Base-by-base conservation (phyloP, 2,113 vertebrate genomes). In the Garra rufa region DNA sequence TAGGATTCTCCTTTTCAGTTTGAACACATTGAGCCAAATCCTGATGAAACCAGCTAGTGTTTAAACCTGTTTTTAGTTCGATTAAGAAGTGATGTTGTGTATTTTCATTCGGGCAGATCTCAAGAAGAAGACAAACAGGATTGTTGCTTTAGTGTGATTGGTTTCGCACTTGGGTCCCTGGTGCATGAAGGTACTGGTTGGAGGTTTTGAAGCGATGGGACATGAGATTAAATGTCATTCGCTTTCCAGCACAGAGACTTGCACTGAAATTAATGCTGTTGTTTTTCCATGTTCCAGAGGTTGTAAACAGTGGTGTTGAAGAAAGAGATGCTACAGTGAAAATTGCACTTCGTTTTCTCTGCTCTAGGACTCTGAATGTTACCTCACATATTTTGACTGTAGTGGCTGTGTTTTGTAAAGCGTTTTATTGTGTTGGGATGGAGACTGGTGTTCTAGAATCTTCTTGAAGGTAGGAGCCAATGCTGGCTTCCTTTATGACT, bases 171-270 rank as follows among this genome's bases (percentile, higher is more conserved):
- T 17, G 38, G 43, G 9, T 2, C 87, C 78, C 63, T 81, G 79
- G 84, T 50, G 91, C 82, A 79, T 91, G 90, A 93, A 93, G 91
- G 91, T 91, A 91, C 85, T 59, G 44, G 86, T 85, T n/a, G 61
- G 80, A n/a, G 88, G 91, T 69, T 9, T 69, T 91, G 63, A 74
- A 63, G 76, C 86, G 63, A 61, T 70, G 21, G 69, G 48, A 44
- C 26, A 63, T 6, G 6, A 17, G 34, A 24, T 67, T 34, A 19
- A 34, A 38, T 8, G 30, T 10, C 65, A 69, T 71, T 24, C 44
- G 11, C 2, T 24, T 44, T 44, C 21, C 10, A 13, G 41, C 69
- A 44, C n/a, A 26, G 57, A 26, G n/a, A 9, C 3, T 4, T 3
- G 1, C 17, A 21, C 44, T 78, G 76, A 43, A 78, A 61, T 41